Evolutionary conservation across 2,113 vertebrate genomes (phyloP).

Genomic region (Amblyopsis rosae): DNA sequence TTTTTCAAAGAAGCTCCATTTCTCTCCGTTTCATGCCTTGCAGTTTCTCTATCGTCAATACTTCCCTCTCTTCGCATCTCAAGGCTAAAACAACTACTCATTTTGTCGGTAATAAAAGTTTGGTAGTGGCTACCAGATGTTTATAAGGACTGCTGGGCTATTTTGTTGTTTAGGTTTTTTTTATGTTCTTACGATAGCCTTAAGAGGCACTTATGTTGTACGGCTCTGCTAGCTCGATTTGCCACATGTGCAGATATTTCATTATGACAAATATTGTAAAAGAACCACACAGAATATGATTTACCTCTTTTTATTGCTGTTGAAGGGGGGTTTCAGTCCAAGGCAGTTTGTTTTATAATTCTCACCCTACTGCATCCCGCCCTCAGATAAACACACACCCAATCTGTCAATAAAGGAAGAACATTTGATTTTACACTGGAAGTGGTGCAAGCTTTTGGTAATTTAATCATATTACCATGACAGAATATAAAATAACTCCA

Average conservation of each 20-base stretch:
- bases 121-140: constrained; percentile 72
- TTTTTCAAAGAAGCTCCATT: constrained; percentile 47
- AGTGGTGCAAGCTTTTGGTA: not conserved
- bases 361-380: not conserved
- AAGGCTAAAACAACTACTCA: constrained; percentile 63
- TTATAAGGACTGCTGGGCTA: constrained; percentile 61
- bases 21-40: constrained; percentile 34
- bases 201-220: constrained; percentile 56
- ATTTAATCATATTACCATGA: not conserved
- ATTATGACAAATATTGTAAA: constrained; percentile 63
- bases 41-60: constrained; percentile 21
- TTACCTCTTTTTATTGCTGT: constrained; percentile 58
- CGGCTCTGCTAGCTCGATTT: constrained; percentile 36
- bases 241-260: constrained; percentile 67
- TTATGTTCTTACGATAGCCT: constrained; percentile 51
- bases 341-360: not conserved
- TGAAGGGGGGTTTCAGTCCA: constrained; percentile 34
- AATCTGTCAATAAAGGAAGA: no score
- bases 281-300: constrained; percentile 60
- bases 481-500: not conserved
- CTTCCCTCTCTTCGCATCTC: constrained; percentile 13
- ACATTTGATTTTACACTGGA: no score
- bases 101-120: constrained; percentile 64
- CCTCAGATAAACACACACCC: not conserved
- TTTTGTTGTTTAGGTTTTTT: constrained; percentile 56